Evolutionary conservation across 2,888 invertebrate genomes (phyloP).

Genomic region (Chromoteleia sp.): DNA sequence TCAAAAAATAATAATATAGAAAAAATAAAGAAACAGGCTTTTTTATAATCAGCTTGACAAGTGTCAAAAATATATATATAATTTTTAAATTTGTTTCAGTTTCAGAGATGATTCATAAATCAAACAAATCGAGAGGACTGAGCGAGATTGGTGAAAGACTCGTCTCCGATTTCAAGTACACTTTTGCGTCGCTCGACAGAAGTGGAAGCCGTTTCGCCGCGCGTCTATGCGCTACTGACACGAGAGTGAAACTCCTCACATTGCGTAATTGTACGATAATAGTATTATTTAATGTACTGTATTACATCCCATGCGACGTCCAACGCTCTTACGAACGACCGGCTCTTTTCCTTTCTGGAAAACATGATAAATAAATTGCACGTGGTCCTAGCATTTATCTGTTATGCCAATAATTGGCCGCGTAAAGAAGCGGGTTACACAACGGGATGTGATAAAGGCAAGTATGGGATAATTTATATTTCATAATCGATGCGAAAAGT

Average conservation of each 20-base stretch:
- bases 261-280: constrained; percentile 67
- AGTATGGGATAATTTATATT: constrained; percentile 11
- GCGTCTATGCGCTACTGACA: constrained; percentile 54
- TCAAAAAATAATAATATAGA: no score
- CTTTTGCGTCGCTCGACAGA: constrained; percentile 40
- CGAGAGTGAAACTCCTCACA: constrained; percentile 68
- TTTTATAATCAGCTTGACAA: no score
- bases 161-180: constrained; percentile 44
- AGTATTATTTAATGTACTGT: constrained; percentile 64
- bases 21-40: no score
- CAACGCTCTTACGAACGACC: constrained; percentile 12
- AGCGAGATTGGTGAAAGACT: constrained; percentile 10
- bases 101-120: no score
- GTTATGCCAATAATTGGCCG: constrained; percentile 44
- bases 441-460: constrained; percentile 17
- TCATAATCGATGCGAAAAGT: constrained; percentile 8
- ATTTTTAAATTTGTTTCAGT: no score
- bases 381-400: constrained; percentile 34
- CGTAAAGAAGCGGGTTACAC: constrained; percentile 25
- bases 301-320: constrained; percentile 52
- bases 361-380: constrained; percentile 49
- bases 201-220: constrained; percentile 26
- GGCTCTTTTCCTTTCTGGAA: constrained; percentile 49
- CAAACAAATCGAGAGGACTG: neutral
- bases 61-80: no score